Base-by-base conservation (phyloP, 2,797 vertebrate genomes). In the Oreonectes daqikongensis region DNA sequence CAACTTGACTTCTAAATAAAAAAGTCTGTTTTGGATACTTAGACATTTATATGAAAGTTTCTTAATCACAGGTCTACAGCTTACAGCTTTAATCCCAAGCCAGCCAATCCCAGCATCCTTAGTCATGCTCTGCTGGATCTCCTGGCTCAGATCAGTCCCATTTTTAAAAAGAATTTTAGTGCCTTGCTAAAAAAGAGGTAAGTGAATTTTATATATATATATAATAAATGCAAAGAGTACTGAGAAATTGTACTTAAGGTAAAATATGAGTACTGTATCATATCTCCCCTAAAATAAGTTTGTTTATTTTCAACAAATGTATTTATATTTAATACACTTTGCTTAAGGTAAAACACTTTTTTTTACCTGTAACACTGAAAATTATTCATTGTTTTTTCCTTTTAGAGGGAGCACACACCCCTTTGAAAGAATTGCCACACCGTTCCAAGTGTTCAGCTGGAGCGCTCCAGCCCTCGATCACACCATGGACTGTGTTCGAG, bases 111-210 rank as follows among this genome's bases (percentile, higher is more conserved):
- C 83, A 97, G 94, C 84, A 93, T 94, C 90, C 93, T 97, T 80
- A 96, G 95, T 91, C 97, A 98, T 90, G 96, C 96, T 87, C 88
- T 99, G 68, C 94, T 97, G 63, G 96, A 98, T 84, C 94, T 99
- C 71, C 91, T 98, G 81, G 95, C 90, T 88, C 97, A 97, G 86
- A 94, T 97, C 90, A 98, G 97, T 89, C 94, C 95, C n/a, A 86
- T 92, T 75, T 99, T 99, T 92, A 98, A 95, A 91, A 98, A 94
- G 88, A 96, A 95, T 89, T 97, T 98, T 46, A 92, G 89, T 0
- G 83, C 89, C 61, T 90, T 98, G 78, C 95, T 98, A 90, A 97
- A 95, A 89, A 98, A 93, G 88, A 95, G 96, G 97, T 96, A 91
- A 85, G 81, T 17, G 2, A 57, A 57, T 17, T 30, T 7, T 15